Conservation (phyloP, 2,797 vertebrate genomes). For the Anguilla marmorata region DNA sequence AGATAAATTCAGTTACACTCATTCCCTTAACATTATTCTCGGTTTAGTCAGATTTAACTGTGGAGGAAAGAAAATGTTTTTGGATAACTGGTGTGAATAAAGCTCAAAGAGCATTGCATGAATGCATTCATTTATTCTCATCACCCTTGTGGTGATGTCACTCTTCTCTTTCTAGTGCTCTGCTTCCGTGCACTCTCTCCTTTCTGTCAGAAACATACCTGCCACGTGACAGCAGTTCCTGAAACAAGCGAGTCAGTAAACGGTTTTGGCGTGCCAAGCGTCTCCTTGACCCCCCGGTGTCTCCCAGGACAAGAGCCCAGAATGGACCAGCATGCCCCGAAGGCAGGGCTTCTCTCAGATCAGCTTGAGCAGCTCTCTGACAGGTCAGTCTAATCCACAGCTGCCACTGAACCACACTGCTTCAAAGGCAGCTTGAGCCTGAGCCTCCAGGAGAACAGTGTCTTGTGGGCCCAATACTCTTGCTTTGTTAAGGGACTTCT, state of each 20-base stretch:
- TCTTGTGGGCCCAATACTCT: not conserved
- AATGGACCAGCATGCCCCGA: not conserved
- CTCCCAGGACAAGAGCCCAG: conserved; percentile 5
- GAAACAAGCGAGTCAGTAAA: not conserved
- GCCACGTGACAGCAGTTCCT: not conserved
- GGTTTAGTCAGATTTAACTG: not conserved
- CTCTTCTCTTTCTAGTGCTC: not conserved
- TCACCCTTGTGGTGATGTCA: not conserved
- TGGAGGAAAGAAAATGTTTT: not conserved
- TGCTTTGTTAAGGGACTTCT: not conserved
- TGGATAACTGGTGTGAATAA: not conserved
- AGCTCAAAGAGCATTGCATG: not conserved
- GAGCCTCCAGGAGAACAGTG: not conserved
- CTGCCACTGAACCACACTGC: not conserved
- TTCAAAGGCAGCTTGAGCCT: not conserved
- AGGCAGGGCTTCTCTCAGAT: conserved; percentile 9
- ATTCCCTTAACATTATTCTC: not conserved
- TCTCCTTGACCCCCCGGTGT: not conserved
- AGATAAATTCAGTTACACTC: not conserved
- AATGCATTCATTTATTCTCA: conserved; percentile 13
- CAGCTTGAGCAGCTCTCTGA: not conserved
- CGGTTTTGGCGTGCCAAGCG: not conserved
- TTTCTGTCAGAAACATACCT: not conserved
- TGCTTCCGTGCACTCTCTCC: not conserved
- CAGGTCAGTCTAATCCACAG: conserved; percentile 5